A percentile compares a stretch with the other conserved stretches of the same genome.
phyloP scores from a whole-genome alignment of 2,888 invertebrate genomes.

The Acronicta alni region DNA sequence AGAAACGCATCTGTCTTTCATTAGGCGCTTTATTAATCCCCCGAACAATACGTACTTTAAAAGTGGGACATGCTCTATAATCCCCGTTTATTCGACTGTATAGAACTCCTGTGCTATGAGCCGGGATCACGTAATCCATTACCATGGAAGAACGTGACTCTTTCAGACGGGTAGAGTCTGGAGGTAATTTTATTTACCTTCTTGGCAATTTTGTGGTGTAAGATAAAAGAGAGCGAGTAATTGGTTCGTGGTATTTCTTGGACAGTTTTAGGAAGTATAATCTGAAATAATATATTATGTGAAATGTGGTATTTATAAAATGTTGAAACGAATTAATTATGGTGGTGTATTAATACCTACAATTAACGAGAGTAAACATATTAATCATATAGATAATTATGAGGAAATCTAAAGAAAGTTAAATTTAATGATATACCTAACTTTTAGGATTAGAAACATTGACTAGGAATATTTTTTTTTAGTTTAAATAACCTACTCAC shows the following conservation, averaged over 20 bases:
- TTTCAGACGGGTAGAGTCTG: conserved; percentile 62
- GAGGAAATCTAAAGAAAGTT: too few species aligned
- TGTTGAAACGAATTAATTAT: too few species aligned
- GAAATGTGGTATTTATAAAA: too few species aligned
- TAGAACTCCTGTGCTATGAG: conserved; percentile 56
- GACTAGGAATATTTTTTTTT: too few species aligned
- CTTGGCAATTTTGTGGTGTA: conserved; percentile 37
- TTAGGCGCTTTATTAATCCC: conserved; percentile 54
- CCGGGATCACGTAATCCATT: conserved; percentile 83
- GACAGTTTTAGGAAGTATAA: too few species aligned
- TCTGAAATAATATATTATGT: too few species aligned
- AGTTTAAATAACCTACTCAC: too few species aligned
- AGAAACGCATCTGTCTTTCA: conserved; percentile 45
- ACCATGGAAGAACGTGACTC: conserved; percentile 76
- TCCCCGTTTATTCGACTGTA: conserved; percentile 53
- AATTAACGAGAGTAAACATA: too few species aligned
- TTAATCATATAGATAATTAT: too few species aligned
- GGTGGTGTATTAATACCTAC: too few species aligned
- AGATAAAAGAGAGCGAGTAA: background rate
- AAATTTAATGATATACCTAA: too few species aligned
- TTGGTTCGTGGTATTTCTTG: background rate
- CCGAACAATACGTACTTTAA: conserved; percentile 58
- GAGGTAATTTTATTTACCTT: conserved; percentile 77
- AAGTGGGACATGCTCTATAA: conserved; percentile 61
- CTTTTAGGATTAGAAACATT: too few species aligned